phyloP scores from a whole-genome alignment of 2,797 vertebrate species.

The Hipposideros larvatus region DNA sequence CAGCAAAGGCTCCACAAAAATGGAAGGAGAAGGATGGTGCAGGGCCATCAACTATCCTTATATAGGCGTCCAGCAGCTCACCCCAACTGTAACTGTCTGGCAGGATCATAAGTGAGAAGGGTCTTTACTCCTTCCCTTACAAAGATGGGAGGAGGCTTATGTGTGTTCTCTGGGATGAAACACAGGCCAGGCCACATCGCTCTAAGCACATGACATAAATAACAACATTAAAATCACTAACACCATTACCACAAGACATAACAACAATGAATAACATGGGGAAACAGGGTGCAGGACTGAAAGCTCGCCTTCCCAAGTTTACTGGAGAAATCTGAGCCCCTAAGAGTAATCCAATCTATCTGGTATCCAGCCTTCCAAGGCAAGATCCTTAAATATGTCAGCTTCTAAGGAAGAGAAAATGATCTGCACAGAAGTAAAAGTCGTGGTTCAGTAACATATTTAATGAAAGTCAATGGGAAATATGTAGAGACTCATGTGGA shows the following conservation, averaged over 20 bases:
- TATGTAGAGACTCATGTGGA: neutral
- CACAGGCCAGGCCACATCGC: conserved; percentile 37
- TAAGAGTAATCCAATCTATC: conserved; percentile 62
- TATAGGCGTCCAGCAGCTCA: conserved; percentile 47
- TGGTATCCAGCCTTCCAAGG: conserved; percentile 67
- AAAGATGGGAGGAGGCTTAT: conserved; percentile 33
- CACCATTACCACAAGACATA: conserved; percentile 60
- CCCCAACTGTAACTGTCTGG: conserved; percentile 11
- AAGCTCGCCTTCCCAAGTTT: conserved; percentile 33
- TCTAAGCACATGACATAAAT: conserved; percentile 72
- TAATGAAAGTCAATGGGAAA: conserved; percentile 70
- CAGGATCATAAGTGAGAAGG: conserved; percentile 68
- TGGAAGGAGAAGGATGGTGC: conserved; percentile 32
- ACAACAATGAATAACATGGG: conserved; percentile 72
- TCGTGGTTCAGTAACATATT: conserved; percentile 61
- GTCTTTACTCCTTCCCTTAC: conserved; percentile 57
- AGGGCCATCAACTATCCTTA: conserved; percentile 41
- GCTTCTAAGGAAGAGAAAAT: conserved; percentile 65
- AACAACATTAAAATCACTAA: conserved; percentile 76
- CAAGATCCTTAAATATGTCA: conserved; percentile 69
- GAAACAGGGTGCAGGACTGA: conserved; percentile 40
- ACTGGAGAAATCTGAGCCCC: conserved; percentile 49
- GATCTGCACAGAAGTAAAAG: conserved; percentile 59
- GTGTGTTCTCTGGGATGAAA: conserved; percentile 58
- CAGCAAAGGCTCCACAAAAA: neutral